Evolutionary conservation across 2,797 vertebrate genomes (phyloP).

Genomic region (Linurgus olivaceus): DNA sequence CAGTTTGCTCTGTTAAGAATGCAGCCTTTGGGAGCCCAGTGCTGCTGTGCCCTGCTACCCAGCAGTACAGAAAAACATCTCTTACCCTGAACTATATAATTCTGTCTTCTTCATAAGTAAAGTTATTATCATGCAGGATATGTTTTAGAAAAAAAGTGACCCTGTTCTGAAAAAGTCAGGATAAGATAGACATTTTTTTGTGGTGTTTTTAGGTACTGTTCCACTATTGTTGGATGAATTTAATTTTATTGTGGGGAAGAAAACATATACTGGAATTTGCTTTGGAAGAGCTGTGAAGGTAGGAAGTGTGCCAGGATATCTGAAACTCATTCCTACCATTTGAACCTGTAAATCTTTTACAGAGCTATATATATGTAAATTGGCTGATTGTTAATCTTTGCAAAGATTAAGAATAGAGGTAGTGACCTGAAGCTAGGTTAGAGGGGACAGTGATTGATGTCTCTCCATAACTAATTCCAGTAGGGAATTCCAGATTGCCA

Average conservation of each 20-base stretch:
- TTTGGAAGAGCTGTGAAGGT: neutral
- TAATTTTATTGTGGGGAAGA: neutral
- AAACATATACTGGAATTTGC: neutral
- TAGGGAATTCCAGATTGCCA: neutral
- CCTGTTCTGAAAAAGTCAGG: neutral
- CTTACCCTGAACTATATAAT: neutral
- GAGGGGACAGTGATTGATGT: neutral
- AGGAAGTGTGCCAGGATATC: neutral
- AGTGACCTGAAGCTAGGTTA: conserved; percentile 9
- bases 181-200: neutral
- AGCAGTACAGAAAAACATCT: neutral
- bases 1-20: neutral
- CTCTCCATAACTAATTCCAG: neutral
- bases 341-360: conserved; percentile 51
- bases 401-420: conserved; percentile 39
- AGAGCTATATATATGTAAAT: neutral
- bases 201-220: neutral
- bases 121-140: neutral
- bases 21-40: neutral
- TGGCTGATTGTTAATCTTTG: conserved; percentile 37
- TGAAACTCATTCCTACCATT: neutral
- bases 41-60: neutral
- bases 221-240: neutral
- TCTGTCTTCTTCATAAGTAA: neutral
- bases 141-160: neutral